Conservation (phyloP, 1,140 invertebrate species). For the Ceratina calcarata region DNA sequence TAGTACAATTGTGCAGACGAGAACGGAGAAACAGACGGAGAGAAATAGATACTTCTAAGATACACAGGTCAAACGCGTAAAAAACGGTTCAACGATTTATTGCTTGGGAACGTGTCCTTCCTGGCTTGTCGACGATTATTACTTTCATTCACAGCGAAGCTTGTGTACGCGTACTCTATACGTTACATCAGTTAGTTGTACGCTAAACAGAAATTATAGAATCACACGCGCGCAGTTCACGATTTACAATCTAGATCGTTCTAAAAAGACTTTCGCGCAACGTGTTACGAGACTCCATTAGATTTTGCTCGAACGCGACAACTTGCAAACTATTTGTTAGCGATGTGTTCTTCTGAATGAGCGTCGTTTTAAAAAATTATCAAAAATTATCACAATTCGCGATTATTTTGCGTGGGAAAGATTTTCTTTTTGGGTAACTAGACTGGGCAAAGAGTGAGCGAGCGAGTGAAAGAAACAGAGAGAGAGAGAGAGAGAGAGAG, state of each 20-base stretch:
- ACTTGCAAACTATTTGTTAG: slow-evolving; percentile 12
- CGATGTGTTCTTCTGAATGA: slow-evolving; percentile 1
- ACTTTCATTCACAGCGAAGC: slow-evolving; percentile 3
- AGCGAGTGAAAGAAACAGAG: neutral
- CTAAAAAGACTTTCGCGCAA: neutral
- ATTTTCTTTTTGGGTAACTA: no score
- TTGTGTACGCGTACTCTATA: neutral
- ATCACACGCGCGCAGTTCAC: neutral
- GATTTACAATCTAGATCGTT: slow-evolving; percentile 37
- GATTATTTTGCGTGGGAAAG: slow-evolving; percentile 27
- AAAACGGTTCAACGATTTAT: slow-evolving; percentile 22
- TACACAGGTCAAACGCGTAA: neutral
- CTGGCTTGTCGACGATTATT: neutral
- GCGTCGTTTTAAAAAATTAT: slow-evolving; percentile 39
- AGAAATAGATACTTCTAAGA: neutral
- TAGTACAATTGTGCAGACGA: neutral
- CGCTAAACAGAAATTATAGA: neutral
- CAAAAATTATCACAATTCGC: slow-evolving; percentile 50
- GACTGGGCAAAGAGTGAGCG: neutral
- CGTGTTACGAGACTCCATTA: neutral
- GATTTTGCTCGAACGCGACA: neutral
- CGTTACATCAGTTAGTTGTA: neutral
- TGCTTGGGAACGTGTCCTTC: slow-evolving; percentile 13
- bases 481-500: slow-evolving; percentile 1
- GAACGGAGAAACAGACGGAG: neutral